Percentiles rank a stretch among this genome's conserved stretches.
phyloP scores from a whole-genome alignment of 2,888 invertebrate species.

The Archaeoteleia sp. region DNA sequence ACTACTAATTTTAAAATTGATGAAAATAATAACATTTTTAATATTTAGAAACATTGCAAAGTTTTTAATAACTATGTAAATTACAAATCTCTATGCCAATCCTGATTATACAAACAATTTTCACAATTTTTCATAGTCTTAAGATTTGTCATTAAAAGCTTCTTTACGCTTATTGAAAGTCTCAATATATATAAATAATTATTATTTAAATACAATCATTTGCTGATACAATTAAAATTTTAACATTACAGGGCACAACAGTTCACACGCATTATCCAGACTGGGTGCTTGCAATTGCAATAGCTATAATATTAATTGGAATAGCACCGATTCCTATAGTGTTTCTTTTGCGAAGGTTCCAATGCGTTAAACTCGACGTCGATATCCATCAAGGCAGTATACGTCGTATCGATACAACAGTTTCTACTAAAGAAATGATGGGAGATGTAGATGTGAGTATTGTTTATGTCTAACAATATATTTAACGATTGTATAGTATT shows the following conservation, averaged over 20 bases:
- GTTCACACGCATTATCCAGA: slow-evolving; percentile 83
- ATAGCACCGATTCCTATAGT: slow-evolving; percentile 91
- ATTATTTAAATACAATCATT: too few relatives aligned
- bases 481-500: too few relatives aligned
- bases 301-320: slow-evolving; percentile 85
- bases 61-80: too few relatives aligned
- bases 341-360: slow-evolving; percentile 90
- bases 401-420: slow-evolving; percentile 92
- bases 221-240: not conserved
- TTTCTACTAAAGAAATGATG: slow-evolving; percentile 96
- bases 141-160: too few relatives aligned
- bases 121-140: too few relatives aligned
- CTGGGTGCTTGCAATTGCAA: slow-evolving; percentile 88
- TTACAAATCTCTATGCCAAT: too few relatives aligned
- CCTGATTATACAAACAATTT: too few relatives aligned
- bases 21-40: too few relatives aligned
- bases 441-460: slow-evolving; percentile 91
- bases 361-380: slow-evolving; percentile 89
- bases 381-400: slow-evolving; percentile 95
- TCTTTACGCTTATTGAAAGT: too few relatives aligned
- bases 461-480: too few relatives aligned
- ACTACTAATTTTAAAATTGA: too few relatives aligned
- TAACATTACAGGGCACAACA: slow-evolving; percentile 80
- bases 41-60: too few relatives aligned
- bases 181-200: not conserved